Conservation (phyloP, 1,140 invertebrate species). For the Schlechtendalia chinensis region DNA sequence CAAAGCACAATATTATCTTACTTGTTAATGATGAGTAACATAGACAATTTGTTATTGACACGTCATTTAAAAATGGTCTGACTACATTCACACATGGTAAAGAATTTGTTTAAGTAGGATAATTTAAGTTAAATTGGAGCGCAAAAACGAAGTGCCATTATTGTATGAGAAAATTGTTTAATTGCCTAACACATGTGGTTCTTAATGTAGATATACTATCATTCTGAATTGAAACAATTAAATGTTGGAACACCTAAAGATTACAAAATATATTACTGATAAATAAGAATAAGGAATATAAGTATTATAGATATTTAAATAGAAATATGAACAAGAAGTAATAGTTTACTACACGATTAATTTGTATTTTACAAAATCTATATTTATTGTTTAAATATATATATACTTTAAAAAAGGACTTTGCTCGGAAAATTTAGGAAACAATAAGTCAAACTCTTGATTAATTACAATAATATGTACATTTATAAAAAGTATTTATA, state of each 20-base stretch:
- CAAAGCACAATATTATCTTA: not conserved
- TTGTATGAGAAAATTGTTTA: not conserved
- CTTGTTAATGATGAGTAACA: not conserved
- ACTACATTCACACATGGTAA: not conserved
- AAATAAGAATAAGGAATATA: too few species aligned
- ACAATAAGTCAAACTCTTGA: too few species aligned
- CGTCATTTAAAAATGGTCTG: not conserved
- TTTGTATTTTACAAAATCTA: too few species aligned
- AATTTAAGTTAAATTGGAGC: not conserved
- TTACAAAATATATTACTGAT: too few species aligned
- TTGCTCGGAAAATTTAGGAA: too few species aligned
- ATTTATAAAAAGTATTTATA: too few species aligned
- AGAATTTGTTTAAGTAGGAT: not conserved
- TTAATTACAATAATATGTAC: too few species aligned
- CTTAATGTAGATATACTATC: not conserved
- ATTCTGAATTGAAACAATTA: too few species aligned
- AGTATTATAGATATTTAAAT: not conserved
- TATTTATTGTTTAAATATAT: too few species aligned
- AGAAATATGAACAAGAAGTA: not conserved
- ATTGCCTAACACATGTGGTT: not conserved
- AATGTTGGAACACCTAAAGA: too few species aligned
- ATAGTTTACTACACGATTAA: too few species aligned
- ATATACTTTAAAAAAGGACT: too few species aligned
- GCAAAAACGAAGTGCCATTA: not conserved
- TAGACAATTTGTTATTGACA: not conserved